Conservation (phyloP, 2,888 invertebrate species). For the Elysia crispata region DNA sequence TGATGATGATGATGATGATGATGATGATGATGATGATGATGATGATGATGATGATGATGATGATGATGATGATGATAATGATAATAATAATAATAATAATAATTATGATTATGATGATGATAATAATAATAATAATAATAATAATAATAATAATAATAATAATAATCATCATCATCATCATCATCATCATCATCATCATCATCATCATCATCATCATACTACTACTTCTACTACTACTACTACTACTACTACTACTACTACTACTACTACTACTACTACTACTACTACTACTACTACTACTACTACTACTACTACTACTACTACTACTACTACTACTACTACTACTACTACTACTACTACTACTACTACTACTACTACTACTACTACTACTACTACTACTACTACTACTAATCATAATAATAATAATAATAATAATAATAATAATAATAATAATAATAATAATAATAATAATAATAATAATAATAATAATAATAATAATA, state of each 20-base stretch:
- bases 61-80: background rate
- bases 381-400: background rate
- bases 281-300: constrained; percentile 19
- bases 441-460: background rate
- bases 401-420: background rate
- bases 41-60: background rate
- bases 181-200: background rate
- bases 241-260: too few species aligned
- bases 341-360: background rate
- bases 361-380: background rate
- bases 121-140: background rate
- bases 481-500: constrained; percentile 19
- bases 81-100: constrained; percentile 9
- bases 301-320: constrained; percentile 19
- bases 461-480: constrained; percentile 12
- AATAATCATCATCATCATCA: too few species aligned
- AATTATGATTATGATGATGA: too few species aligned
- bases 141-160: background rate
- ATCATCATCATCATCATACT: too few species aligned
- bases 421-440: constrained; percentile 2
- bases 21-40: constrained; percentile 4
- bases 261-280: too few species aligned
- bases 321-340: constrained; percentile 19
- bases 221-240: too few species aligned
- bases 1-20: constrained; percentile 2